Evolutionary conservation across 2,888 invertebrate species (phyloP), one percentile per base, ranked within the genome.

Genomic region (Epinotia nisella): DNA sequence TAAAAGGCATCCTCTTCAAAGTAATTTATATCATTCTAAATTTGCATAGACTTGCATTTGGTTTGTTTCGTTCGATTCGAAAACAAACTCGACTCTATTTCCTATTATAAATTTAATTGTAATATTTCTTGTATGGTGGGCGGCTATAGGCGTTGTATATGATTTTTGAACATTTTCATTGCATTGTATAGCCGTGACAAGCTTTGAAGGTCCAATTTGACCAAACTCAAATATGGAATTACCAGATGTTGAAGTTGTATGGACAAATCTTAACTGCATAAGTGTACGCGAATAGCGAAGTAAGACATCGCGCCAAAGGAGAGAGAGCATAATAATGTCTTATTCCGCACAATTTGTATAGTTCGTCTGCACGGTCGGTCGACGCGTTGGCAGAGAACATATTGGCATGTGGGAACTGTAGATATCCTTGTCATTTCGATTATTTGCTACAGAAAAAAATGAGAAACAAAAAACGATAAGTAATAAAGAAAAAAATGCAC

Each of bases 321-420:
- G 83, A 83, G 83, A 84, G 85, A 72, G 61, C 72, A 56, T 61
- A 67, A 68, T 72, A 62, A 78, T 79, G 81, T 83, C 81, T 84
- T 82, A 80, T 82, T 83, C 83, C 82, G 83, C 85, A 83, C 84
- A 83, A 82, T 78, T 70, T 79, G 69, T 74, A 55, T 35, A 21
- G 41, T 53, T 56, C 53, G 53, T 53, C 13, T 13, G n/a, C 24
- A 64, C 21, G 45, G 21, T 35, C 19, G 10, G 29, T 9, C 21
- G 11, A 66, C 66, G 66, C 55, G 39, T 66, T 66, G 56, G 55
- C 41, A 10, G 21, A 66, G 55, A 41, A 41, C 55, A 66, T 53
- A 55, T 55, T 10, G 9, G 10, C 10, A 11, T 61, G n/a, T 5
- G 24, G 19, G 11, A 17, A 3, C 7, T 15, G n/a, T n/a, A 17